These are phyloP conservation scores for Synergus japonicus DNA, from an alignment of 2,888 invertebrate species.

Conservation along the genomic window DNA sequence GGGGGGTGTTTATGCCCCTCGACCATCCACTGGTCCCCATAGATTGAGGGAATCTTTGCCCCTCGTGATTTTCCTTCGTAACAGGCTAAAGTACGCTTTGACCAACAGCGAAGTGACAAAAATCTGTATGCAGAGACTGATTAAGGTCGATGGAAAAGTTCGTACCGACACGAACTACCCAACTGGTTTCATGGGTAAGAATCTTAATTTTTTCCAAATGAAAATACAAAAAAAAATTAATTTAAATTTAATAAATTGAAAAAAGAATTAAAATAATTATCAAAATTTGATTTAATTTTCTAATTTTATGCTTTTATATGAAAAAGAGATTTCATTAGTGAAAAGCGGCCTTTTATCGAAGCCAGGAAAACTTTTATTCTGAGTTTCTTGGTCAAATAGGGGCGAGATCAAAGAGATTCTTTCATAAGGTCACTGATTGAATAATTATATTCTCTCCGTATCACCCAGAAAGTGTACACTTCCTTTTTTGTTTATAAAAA, in stretches of 20 bases:
- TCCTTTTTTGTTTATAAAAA: conserved; percentile 37
- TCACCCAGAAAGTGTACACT: conserved; percentile 79
- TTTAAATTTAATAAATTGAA: too few relatives aligned
- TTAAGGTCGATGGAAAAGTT: conserved; percentile 99
- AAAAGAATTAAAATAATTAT: too few relatives aligned
- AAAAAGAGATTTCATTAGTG: conserved; percentile 4
- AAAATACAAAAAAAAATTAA: too few relatives aligned
- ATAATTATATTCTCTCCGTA: conserved; percentile 76
- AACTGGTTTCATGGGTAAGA: conserved; percentile 98
- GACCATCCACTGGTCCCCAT: conserved; percentile 98
- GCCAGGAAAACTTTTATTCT: conserved; percentile 59
- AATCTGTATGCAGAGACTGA: conserved; percentile 98
- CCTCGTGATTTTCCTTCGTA: conserved; percentile 96
- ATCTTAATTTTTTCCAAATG: too few relatives aligned
- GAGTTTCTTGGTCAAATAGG: conserved; percentile 76
- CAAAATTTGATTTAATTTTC: too few relatives aligned
- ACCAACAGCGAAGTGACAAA: conserved; percentile 98
- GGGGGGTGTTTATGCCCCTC: conserved; percentile 98
- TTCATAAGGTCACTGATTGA: conserved; percentile 78
- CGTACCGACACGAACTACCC: conserved; percentile 98
- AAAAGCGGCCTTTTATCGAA: conserved; percentile 66
- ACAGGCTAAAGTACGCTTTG: conserved; percentile 98
- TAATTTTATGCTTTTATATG: too few relatives aligned
- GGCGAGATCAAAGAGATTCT: conserved; percentile 75
- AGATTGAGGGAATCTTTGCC: conserved; percentile 98